Evolutionary conservation across 2,797 vertebrate genomes (phyloP), one percentile per base, ranked within the genome.

Genomic region (Gobio occitaniae): DNA sequence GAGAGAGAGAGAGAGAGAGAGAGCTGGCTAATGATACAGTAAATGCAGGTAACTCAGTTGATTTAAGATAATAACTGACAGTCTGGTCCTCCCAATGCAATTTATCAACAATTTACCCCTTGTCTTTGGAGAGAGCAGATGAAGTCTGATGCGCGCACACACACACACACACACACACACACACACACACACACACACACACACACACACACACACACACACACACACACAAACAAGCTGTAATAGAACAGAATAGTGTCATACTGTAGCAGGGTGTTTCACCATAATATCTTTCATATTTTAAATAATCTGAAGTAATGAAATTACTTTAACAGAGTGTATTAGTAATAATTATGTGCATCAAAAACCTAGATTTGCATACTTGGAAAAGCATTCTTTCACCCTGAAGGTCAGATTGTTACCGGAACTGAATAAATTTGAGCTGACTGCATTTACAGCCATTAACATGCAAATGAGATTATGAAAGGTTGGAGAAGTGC

Each of bases 391-490:
- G 25, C 21, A 38, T 68, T 54, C 32, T 68, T 83, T 76, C 21
- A 41, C 36, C 47, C 36, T 71, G 15, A 65, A 78, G 52, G 65
- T 84, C 66, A 74, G 63, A 72, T 50, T 86, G 66, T 83, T 80
- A 85, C 78, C 69, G 52, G 36, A 61, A 29, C 17, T 47, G 36
- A 84, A 69, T 79, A 47, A 44, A 78, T 70, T 77, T 77, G 66
- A 78, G 29, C 78, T 81, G 36, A 78, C 41, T 80, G 13, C 63
- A 77, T 87, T 83, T 84, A 70, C 75, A 86, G 82, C 32, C 83
- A 87, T 88, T 90, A 85, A 86, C 78, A 87, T 86, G 78, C 71
- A 88, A 86, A 86, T 80, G 41, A 79, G 65, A 83, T 86, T 69
- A 68, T 75, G 76, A 75, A 75, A 78, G 21, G 15, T 15, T 76